Base-by-base conservation (phyloP, 37 sponge, comb jelly and placozoan genomes). In the Diacarnus erythraeanus region DNA sequence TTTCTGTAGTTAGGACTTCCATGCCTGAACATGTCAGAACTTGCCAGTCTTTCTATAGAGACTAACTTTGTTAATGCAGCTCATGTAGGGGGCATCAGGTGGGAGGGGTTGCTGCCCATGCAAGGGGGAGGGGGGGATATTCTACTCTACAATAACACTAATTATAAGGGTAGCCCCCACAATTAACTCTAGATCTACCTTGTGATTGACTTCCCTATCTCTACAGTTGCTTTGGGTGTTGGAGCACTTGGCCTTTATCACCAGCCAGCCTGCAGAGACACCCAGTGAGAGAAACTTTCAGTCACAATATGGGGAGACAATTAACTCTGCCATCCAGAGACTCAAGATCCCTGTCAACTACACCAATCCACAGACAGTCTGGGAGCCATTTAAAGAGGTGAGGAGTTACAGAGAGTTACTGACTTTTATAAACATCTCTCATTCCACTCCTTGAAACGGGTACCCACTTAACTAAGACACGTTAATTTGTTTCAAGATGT, bases 301-400 rank as follows among this genome's bases (percentile, higher is more conserved):
- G 81, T 43, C 87, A 0, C 87, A 88, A 29, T 89, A 92, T 59
- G 80, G 90, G 15, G 84, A 89, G 56, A 85, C 72, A 76, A 89
- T 95, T 12, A 59, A 56, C 44, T 77, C 58, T 39, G 93, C 90
- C 57, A 72, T 95, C 40, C 73, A 80, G 77, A 71, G 61, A 12
- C 88, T 95, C 15, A 78, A 80, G 74, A 82, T 67, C 29, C 96
- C 96, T 1, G 35, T 12, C 65, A 86, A 76, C 81, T 91, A 77
- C 60, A 75, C 76, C 64, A 91, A 47, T 67, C 92, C 94, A 3
- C 88, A 87, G 57, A 64, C 54, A 33, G 83, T 85, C 42, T 94
- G 94, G 94, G 94, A 89, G 38, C 91, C 91, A 22, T 94, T 94
- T 69, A 94, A 87, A 74, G 88, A 94, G 75, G 94, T 90, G 30